phyloP scores from a whole-genome alignment of 2,888 invertebrate genomes.

The Brachynemurus nebulosus region DNA sequence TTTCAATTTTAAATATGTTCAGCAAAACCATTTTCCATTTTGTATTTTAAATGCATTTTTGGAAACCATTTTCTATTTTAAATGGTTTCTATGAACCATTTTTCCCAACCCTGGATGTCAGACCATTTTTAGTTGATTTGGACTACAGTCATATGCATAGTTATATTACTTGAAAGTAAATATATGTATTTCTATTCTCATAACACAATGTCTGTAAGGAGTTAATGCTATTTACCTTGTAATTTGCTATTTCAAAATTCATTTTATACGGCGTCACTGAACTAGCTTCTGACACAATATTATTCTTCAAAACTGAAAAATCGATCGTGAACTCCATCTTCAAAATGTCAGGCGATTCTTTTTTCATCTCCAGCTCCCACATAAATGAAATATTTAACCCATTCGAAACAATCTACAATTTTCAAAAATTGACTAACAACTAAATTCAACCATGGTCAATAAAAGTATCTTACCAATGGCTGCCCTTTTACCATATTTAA shows the following conservation, averaged over 20 bases:
- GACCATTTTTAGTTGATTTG: too few species aligned
- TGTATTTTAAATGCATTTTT: too few species aligned
- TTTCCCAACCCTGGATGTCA: too few species aligned
- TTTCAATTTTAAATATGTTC: too few species aligned
- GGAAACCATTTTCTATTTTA: too few species aligned
- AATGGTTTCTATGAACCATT: too few species aligned
- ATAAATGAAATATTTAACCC: conserved; percentile 67
- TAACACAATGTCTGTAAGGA: too few species aligned
- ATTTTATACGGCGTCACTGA: conserved; percentile 40
- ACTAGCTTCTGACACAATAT: conserved; percentile 21
- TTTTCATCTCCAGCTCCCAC: conserved; percentile 50
- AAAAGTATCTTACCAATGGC: conserved; percentile 4
- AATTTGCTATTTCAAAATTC: conserved; percentile 67
- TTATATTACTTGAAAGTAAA: too few species aligned
- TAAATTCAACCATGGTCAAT: conserved; percentile 5
- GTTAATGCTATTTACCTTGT: conserved; percentile 42
- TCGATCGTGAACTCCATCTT: conserved; percentile 49
- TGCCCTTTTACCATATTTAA: conserved; percentile 7
- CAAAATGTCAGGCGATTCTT: conserved; percentile 29
- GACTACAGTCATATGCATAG: too few species aligned
- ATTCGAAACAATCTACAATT: conserved; percentile 48
- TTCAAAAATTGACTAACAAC: background rate
- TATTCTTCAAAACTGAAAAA: conserved; percentile 35
- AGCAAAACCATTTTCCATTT: too few species aligned
- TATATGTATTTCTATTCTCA: too few species aligned